Conservation (phyloP, 64 coral and sea anemone species). For the Anthopleura sola region DNA sequence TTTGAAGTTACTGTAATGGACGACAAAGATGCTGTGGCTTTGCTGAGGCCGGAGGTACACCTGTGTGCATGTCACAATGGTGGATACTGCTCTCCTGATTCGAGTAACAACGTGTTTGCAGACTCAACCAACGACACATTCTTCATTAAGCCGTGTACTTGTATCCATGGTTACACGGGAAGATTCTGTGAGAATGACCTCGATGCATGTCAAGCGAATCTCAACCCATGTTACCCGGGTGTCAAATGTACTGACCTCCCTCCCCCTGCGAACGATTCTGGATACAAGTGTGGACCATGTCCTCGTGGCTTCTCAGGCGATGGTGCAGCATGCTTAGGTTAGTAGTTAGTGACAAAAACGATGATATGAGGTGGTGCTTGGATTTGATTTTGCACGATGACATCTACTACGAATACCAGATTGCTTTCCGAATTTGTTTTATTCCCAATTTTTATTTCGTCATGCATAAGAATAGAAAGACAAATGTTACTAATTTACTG, state of each 20-base stretch:
- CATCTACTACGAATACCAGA: too few relatives aligned
- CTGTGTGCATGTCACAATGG: slow-evolving; percentile 34
- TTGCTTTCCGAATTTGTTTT: too few relatives aligned
- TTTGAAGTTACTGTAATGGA: slow-evolving; percentile 17
- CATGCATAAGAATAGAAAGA: too few relatives aligned
- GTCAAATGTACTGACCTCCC: slow-evolving; percentile 52
- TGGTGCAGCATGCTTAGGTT: slow-evolving; percentile 24
- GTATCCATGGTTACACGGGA: slow-evolving; percentile 36
- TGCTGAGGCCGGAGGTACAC: slow-evolving; percentile 3
- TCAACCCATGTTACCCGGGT: slow-evolving; percentile 50
- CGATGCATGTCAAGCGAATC: slow-evolving; percentile 43
- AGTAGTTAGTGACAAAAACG: slow-evolving; percentile 8
- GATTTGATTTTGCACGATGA: too few relatives aligned
- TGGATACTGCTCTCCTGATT: background rate
- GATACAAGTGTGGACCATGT: slow-evolving; percentile 53
- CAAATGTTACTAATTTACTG: too few relatives aligned
- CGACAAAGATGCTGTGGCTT: slow-evolving; percentile 12
- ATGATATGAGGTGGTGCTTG: too few relatives aligned
- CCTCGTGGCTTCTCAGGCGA: slow-evolving; percentile 32
- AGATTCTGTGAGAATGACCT: slow-evolving; percentile 44
- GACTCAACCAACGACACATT: slow-evolving; percentile 18
- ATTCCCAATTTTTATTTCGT: too few relatives aligned
- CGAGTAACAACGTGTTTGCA: background rate
- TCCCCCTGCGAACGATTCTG: slow-evolving; percentile 30
- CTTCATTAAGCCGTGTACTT: slow-evolving; percentile 7